A percentile compares a stretch with the other conserved stretches of the same genome.
Evolutionary conservation across 53 echinoderm and acorn worm genomes (phyloP).

Genomic region (Crossaster papposus): DNA sequence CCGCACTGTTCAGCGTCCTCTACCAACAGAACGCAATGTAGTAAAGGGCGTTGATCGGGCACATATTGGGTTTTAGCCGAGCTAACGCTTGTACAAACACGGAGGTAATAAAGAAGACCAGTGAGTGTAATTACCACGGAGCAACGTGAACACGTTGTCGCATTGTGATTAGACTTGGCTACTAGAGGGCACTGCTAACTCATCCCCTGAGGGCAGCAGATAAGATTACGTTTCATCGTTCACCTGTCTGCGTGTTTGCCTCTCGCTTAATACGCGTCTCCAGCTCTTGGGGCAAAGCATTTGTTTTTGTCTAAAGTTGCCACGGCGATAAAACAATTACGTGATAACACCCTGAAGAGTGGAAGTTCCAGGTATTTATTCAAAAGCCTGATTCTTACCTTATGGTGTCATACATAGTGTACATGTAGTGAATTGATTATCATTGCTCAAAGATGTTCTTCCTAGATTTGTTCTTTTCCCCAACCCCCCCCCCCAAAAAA

Average conservation of each 20-base stretch:
- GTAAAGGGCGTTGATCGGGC: conserved; percentile 5
- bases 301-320: neutral
- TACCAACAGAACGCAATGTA: neutral
- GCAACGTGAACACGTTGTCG: conserved; percentile 35
- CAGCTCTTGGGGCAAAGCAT: neutral
- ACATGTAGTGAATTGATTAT: neutral
- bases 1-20: neutral
- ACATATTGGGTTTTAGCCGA: conserved; percentile 29
- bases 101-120: conserved; percentile 1
- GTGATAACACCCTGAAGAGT: conserved; percentile 9
- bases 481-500: too few species aligned
- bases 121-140: conserved; percentile 11
- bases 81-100: conserved; percentile 20
- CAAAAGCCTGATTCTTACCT: neutral
- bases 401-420: neutral
- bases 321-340: neutral
- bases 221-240: conserved; percentile 20
- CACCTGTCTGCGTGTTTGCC: conserved; percentile 13
- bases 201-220: conserved; percentile 8
- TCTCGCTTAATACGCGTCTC: conserved; percentile 12
- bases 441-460: conserved; percentile 1
- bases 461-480: neutral
- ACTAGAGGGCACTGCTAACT: neutral
- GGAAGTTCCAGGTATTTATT: neutral
- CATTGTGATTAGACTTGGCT: neutral